These are phyloP conservation scores for Hapalemur alaotrensis DNA, from an alignment of 2,797 vertebrate genomes.

Conservation along the genomic window DNA sequence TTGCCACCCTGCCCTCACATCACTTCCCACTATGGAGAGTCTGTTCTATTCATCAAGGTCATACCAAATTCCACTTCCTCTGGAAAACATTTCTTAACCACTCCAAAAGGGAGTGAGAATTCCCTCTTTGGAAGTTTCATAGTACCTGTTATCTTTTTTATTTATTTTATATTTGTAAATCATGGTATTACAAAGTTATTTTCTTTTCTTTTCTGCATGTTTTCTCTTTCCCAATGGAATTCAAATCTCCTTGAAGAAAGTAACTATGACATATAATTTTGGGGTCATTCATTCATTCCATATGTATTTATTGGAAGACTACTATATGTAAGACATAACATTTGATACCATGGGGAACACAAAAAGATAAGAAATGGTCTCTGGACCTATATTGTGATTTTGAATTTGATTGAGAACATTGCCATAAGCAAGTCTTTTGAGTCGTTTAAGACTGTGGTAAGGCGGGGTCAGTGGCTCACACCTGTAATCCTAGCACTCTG, in stretches of 20 bases:
- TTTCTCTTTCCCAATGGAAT: neutral
- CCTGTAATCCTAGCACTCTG: too few species aligned
- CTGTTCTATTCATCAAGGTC: neutral
- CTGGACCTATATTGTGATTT: neutral
- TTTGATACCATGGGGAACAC: neutral
- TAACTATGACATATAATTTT: neutral
- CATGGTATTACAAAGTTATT: neutral
- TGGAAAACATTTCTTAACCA: neutral
- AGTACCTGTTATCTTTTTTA: neutral
- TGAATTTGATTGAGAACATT: neutral
- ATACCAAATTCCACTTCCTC: neutral
- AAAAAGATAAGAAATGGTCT: slow-evolving; percentile 5
- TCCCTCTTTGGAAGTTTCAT: neutral
- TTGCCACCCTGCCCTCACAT: neutral
- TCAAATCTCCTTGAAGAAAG: neutral
- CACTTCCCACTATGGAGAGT: neutral
- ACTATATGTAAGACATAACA: neutral
- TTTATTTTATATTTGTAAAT: neutral
- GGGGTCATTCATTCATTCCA: neutral
- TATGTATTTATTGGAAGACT: neutral
- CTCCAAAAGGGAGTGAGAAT: neutral
- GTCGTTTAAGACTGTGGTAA: neutral
- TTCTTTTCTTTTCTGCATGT: neutral
- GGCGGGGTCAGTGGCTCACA: too few species aligned
- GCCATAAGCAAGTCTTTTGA: neutral